Base-by-base conservation (phyloP, 2,888 invertebrate genomes). In the Nezara viridula region DNA sequence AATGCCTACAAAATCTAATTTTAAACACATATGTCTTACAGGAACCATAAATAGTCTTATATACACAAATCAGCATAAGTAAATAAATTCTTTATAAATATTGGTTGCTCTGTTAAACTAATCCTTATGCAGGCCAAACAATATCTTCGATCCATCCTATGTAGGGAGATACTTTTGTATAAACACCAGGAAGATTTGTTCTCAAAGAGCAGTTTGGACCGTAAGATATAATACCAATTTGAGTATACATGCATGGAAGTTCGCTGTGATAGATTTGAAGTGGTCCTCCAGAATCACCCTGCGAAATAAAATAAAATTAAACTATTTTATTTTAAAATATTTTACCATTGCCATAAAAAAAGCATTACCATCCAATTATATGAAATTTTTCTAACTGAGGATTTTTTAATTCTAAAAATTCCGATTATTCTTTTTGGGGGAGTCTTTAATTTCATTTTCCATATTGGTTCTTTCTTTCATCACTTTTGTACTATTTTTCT, bases 201-300 rank as follows among this genome's bases (percentile, higher is more conserved):
- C 37, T 9, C 21, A 5, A 1, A 5, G 5, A 37, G 21, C 66
- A 73, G 6, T 37, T 73, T 6, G 21, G 2, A 14, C 66, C 66
- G 6, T 37, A 73, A 73, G 66, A 73, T 19, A 32, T 73, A 37
- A 73, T 14, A 73, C 66, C 66, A 32, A 73, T 9, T 37, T 37
- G 16, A 73, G 66, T 73, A 7, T 16, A 73, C 37, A 73, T 73
- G 37, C 66, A 73, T 32, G 2, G 5, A 6, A 19, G 19, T n/a
- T n/a, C n/a, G 16, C 16, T 60, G 27, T 60, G 60, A 19, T 0
- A 0, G 19, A 21, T 73, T 73, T 73, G 66, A 73, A 73, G 19
- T 19, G 66, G 66, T 37, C 66, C 66, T 73, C 66, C 66, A 19
- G 66, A 73, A 73, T 73, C 66, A 73, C 16, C 37, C 66, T 73